Base-by-base conservation (phyloP, 2,888 invertebrate genomes). In the Ophion costatus region DNA sequence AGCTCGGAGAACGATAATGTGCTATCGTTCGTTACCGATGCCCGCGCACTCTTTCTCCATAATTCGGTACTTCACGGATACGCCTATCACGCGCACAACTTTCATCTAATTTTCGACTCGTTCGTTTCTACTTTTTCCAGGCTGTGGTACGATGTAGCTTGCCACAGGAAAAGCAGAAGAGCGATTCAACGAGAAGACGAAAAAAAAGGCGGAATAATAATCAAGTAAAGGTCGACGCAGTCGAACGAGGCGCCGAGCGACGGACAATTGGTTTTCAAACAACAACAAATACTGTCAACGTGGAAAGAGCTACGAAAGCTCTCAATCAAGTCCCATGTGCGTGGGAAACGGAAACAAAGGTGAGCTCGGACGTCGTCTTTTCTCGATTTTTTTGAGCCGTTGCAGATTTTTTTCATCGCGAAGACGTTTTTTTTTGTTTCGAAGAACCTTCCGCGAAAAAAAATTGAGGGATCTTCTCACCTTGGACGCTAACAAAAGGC, bases 111-210 rank as follows among this genome's bases (percentile, higher is more conserved):
- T 57, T 81, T 51, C 3, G 14, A 66, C 2, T 45, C 14, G 20
- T 59, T 80, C 77, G 33, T 69, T 20, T 73, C 51, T 24, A 42
- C 42, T 80, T 63, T 80, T 78, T 78, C 7, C 84, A 80, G 79
- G 80, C 86, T 88, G 86, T 74, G 75, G 74, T 86, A 91, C 88
- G 89, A 89, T 90, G 90, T 88, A 89, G 87, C 82, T 87, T 83
- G 86, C 73, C 77, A 67, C 70, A 86, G 81, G 71, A 74, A 84
- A 51, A 87, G 83, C 87, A 87, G 88, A 88, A 20, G 59, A 59
- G 22, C 14, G 6, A 59, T 9, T 9, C 22, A 59, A 20, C 45
- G 69, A 69, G n/a, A 38, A 38, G 33, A 33, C 17, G 17, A 33
- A 3, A 45, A 45, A 20, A 66, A 59, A 61, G 61, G 57, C 75